phyloP scores from a whole-genome alignment of 2,888 invertebrate species.

The Protophormia terraenovae region DNA sequence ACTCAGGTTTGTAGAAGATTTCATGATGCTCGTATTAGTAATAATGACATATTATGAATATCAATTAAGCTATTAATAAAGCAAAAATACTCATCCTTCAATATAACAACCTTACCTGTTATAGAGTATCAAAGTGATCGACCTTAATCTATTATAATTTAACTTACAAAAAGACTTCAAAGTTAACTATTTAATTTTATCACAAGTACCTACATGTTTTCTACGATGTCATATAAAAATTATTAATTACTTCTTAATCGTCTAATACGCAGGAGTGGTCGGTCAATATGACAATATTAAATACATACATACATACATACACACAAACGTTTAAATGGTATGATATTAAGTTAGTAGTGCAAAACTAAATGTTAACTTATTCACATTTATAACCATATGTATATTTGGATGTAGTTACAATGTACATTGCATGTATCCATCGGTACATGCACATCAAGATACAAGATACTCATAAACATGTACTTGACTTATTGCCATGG shows the following conservation, averaged over 20 bases:
- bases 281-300: slow-evolving; percentile 17
- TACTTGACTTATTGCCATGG: slow-evolving; percentile 1
- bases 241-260: slow-evolving; percentile 38
- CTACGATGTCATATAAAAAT: neutral
- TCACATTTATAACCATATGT: neutral
- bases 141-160: neutral
- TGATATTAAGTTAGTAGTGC: neutral
- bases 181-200: neutral
- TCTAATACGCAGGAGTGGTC: slow-evolving; percentile 15
- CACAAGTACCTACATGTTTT: neutral
- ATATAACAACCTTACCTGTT: neutral
- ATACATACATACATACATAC: too few species aligned
- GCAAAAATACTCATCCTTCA: neutral
- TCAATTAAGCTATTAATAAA: too few species aligned
- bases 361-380: neutral
- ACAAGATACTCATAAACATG: neutral
- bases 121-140: neutral
- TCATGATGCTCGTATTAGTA: too few species aligned
- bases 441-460: neutral
- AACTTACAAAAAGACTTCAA: neutral
- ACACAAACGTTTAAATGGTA: neutral
- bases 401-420: too few species aligned
- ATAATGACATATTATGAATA: too few species aligned
- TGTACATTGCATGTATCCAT: neutral
- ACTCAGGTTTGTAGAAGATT: too few species aligned